Evolutionary conservation across 2,797 vertebrate genomes (phyloP), one percentile per base, ranked within the genome.

Genomic region (Spizella passerina): DNA sequence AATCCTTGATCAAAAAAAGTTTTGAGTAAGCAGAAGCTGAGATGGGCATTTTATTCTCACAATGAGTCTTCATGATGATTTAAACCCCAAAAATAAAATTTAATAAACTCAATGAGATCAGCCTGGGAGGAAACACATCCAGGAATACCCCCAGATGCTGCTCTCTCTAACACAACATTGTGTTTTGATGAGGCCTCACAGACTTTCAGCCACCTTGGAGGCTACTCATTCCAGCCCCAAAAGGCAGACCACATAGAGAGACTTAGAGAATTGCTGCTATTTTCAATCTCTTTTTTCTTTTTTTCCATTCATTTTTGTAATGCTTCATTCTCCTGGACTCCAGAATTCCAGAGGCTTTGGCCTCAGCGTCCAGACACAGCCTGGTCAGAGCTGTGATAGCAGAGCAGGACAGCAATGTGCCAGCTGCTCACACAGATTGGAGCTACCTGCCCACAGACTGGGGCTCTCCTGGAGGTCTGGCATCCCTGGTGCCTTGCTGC

Each of bases 41-140:
- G 32, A 57, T 20, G 12, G 11, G 8, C 4, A 3, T 26, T 69
- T 60, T 57, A 32, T 38, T 12, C 53, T 79, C 27, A 30, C 36
- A 46, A 21, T 24, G 19, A 79, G 13, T n/a, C 59, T 85, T 65
- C 7, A 3, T 2, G 0, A 79, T 32, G 8, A 70, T 70, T 83
- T 81, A 46, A 87, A 92, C 52, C 13, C 32, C 21, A 32, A 88
- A 94, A 38, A 17, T 46, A 69, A 71, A 83, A 91, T 76, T 71
- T 50, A 91, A 69, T 73, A 65, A 95, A 83, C 23, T 29, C 61
- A 59, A 9, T 2, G 38, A 27, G 32, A 75, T 47, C 32, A 77
- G 2, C 24, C 26, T 75, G 38, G 75, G 38, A 94, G 23, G 69
- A 92, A 94, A 81, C 32, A 77, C 0, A 4, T 29, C 44, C 20